Base-by-base conservation (phyloP, 2,113 vertebrate species). In the Pseudopodoces humilis region DNA sequence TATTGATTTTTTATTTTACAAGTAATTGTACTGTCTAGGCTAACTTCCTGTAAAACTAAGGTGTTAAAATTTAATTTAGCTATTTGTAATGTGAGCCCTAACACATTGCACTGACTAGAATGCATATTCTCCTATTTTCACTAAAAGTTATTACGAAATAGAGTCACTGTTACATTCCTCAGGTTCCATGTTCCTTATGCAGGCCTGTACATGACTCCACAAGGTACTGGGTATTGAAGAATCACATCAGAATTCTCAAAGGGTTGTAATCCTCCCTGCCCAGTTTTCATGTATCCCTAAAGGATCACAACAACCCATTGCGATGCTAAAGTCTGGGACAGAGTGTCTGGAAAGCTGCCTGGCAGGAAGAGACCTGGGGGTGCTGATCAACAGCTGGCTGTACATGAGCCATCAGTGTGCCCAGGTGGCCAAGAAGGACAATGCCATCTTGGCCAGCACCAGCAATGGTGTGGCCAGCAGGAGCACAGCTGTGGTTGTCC, bases 401-500 rank as follows among this genome's bases (percentile, higher is more conserved):
- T 59, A 41, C 17, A 19, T 17, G 30, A 72, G 21, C 30, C n/a
- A 53, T 4, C 20, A 50, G 21, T 35, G n/a, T 59, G 46, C 25
- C n/a, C 46, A 79, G 52, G 46, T n/a, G 25, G 24, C 30, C 59
- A 65, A 65, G 33, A 46, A 41, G 46, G 21, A 35, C 7, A 35
- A 15, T 15, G 35, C 2, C 18, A 60, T 31, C n/a, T 7, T 23
- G 46, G 11, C 13, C 13, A 41, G 25, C 20, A 10, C 15, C 53
- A 74, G 10, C 22, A 60, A 17, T 2, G 31, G 6, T 5, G 11
- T 67, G 75, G 52, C 37, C 39, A 79, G 24, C 44, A 47, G n/a
- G 14, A 46, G 2, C 24, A 46, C 2, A 11, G n/a, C 20, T 4
- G 5, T 2, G n/a, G 19, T 17, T 15, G 25, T 62, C 3, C 9